Conservation (phyloP, 2,113 vertebrate genomes). For the Azemiops feae region DNA sequence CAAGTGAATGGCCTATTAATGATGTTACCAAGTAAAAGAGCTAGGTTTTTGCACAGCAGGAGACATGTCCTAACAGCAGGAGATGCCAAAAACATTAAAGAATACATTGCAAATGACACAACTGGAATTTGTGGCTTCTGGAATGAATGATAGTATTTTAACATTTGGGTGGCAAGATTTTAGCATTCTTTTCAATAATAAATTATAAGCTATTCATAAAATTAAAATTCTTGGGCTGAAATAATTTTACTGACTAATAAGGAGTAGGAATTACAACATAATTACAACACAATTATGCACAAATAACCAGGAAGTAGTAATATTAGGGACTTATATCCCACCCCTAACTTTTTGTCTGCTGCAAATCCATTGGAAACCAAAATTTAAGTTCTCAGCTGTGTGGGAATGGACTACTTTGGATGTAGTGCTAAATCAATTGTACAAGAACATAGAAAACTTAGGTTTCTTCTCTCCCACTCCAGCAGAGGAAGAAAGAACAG, state of each 20-base stretch:
- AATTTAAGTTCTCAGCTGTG: background rate
- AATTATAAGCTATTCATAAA: background rate
- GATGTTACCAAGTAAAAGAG: background rate
- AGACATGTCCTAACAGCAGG: slow-evolving; percentile 4
- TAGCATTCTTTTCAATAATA: background rate
- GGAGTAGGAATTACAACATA: background rate
- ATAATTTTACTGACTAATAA: background rate
- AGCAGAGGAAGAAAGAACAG: background rate
- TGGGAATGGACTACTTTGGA: background rate
- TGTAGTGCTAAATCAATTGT: background rate
- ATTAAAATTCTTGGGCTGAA: background rate
- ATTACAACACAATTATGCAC: no score
- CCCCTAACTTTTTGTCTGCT: background rate
- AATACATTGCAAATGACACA: background rate
- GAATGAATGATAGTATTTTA: background rate
- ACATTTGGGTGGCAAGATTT: background rate
- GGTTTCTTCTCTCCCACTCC: background rate
- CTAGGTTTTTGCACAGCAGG: background rate
- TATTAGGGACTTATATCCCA: background rate
- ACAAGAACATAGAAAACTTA: background rate
- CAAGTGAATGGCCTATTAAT: background rate
- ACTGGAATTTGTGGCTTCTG: background rate
- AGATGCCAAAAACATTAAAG: slow-evolving; percentile 6
- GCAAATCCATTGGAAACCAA: background rate
- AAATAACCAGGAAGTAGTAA: background rate